Percentiles rank a stretch among this genome's conserved stretches.
phyloP scores from a whole-genome alignment of 2,888 invertebrate species.

The Brachyopa scutellaris region DNA sequence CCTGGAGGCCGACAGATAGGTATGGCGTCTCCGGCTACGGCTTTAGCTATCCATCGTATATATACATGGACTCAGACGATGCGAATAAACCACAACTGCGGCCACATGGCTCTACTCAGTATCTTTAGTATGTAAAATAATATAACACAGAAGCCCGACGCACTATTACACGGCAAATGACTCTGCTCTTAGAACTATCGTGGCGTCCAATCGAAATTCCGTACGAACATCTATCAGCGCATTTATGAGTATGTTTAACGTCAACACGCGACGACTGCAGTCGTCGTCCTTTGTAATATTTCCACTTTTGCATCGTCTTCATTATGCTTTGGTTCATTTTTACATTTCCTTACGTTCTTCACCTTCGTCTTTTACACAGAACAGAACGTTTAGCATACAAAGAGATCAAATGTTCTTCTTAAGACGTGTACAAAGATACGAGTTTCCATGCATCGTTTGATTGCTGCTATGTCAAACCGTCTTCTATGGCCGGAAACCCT shows the following conservation, averaged over 20 bases:
- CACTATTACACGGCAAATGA: conserved; percentile 67
- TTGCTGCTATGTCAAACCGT: conserved; percentile 32
- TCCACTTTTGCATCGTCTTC: conserved; percentile 53
- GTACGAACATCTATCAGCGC: conserved; percentile 28
- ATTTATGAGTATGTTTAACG: conserved; percentile 51
- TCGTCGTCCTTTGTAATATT: conserved; percentile 50
- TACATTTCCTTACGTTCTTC: conserved; percentile 28
- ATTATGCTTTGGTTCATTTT: conserved; percentile 45
- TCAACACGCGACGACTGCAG: conserved; percentile 18
- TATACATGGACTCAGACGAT: conserved; percentile 25
- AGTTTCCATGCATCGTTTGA: conserved; percentile 14
- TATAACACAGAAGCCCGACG: conserved; percentile 23
- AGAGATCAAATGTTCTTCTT: conserved; percentile 49
- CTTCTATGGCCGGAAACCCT: conserved; percentile 6
- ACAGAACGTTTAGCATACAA: conserved; percentile 27
- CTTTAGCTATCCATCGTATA: conserved; percentile 29
- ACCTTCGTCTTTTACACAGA: not conserved
- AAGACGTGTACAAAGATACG: conserved; percentile 13
- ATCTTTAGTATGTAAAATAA: conserved; percentile 16
- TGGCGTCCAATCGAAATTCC: conserved; percentile 20
- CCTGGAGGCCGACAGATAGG: conserved; percentile 55
- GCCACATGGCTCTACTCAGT: conserved; percentile 12
- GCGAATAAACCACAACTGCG: conserved; percentile 26
- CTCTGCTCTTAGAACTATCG: conserved; percentile 20
- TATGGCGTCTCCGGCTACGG: no score